Evolutionary conservation across 1,140 invertebrate species (phyloP), one percentile per base, ranked within the genome.

Genomic region (Cotesia glomerata): DNA sequence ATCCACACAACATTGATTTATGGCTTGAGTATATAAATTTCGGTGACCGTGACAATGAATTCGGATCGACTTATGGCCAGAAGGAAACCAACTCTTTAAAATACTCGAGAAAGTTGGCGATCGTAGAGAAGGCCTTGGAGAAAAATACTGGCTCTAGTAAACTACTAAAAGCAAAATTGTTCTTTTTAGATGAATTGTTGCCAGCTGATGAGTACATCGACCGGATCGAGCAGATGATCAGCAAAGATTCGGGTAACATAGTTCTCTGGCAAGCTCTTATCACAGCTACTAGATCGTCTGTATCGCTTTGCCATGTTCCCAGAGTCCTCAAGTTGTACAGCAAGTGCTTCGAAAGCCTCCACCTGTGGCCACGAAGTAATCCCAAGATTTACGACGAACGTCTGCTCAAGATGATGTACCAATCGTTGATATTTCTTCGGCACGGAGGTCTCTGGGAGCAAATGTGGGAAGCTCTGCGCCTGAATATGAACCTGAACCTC

Each of bases 391-490:
- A 81, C 63, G 85, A 86, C 67, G 71, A 69, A 65, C 74, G 79
- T 80, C 72, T 70, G n/a, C 76, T 78, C 52, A 74, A 88, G 84
- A 79, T 92, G 71, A 83, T 92, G 34, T 88, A 89, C 75, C 88
- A 90, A 69, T 91, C 89, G 76, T 86, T 90, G 5, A 83, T 90
- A 18, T 92, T 92, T 79, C 77, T 93, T n/a, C 88, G 91, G 35
- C 91, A 93, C 79, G 87, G 89, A 61, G 90, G 91, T 3, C 81
- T 91, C 26, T 90, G 87, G 84, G 91, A 91, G 79, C 89, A 90
- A 76, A 88, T 92, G 79, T 91, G 90, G 87, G 90, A 89, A 61
- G 81, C 91, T 5, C 83, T 92, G 8, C 85, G 89, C 65, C 78
- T 91, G 62, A 90, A 91, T 76, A 76, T 92, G 3, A 89, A 88